Evolutionary conservation across 2,888 invertebrate species (phyloP).

Genomic region (Leucoma salicis): DNA sequence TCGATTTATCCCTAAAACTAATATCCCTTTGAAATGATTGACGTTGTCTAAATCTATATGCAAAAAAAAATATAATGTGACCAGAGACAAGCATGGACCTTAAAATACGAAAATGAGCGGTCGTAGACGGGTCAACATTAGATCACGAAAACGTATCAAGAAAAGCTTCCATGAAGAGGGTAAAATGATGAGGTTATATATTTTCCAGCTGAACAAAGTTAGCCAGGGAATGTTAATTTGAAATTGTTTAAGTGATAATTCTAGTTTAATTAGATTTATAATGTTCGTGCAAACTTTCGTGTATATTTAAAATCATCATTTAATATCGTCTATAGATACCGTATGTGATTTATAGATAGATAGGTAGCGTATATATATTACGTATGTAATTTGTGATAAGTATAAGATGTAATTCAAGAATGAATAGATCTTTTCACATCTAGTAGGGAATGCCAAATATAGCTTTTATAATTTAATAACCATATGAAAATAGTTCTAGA

Average conservation of each 20-base stretch:
- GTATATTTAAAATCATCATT: too few relatives aligned
- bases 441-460: too few relatives aligned
- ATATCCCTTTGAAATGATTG: not conserved
- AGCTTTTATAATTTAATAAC: too few relatives aligned
- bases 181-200: constrained; percentile 63
- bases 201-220: constrained; percentile 54
- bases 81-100: constrained; percentile 16
- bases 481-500: too few relatives aligned
- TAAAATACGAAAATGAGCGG: constrained; percentile 47
- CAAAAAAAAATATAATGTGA: not conserved
- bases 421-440: too few relatives aligned
- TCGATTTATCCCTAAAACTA: too few relatives aligned
- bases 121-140: constrained; percentile 47
- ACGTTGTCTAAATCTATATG: not conserved
- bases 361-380: too few relatives aligned
- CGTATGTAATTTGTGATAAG: too few relatives aligned
- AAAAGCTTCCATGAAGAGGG: constrained; percentile 63
- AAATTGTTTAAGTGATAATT: constrained; percentile 29
- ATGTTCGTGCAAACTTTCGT: too few relatives aligned
- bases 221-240: constrained; percentile 46
- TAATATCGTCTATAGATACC: too few relatives aligned
- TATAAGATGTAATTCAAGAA: too few relatives aligned
- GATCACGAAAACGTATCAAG: constrained; percentile 57
- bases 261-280: not conserved
- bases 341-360: too few relatives aligned